phyloP scores from a whole-genome alignment of 2,113 vertebrate species.

The Erythrolamprus reginae region DNA sequence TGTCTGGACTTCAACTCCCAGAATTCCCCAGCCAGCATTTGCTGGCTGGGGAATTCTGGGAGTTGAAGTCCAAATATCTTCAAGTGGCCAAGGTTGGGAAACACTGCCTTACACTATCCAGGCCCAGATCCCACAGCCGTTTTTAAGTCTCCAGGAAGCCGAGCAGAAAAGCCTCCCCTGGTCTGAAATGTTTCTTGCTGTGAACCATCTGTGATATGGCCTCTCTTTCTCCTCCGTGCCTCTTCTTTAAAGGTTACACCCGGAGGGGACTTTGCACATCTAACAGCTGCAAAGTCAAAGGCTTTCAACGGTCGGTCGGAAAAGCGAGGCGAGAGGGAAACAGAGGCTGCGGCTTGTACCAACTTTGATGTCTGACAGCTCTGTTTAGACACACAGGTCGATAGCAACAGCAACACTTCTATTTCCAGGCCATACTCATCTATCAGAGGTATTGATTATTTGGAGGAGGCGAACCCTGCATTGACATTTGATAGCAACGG shows the following conservation, averaged over 20 bases:
- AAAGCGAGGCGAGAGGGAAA: neutral
- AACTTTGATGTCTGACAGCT: slow-evolving; percentile 36
- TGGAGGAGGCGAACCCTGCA: slow-evolving; percentile 24
- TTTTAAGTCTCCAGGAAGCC: neutral
- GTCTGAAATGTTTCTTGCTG: neutral
- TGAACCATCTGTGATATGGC: neutral
- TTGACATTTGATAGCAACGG: slow-evolving; percentile 43
- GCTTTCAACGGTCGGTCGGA: neutral
- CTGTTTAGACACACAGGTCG: slow-evolving; percentile 47
- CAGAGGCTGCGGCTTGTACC: neutral
- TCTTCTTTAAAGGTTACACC: neutral
- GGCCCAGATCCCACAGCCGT: too few relatives aligned
- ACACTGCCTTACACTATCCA: too few relatives aligned
- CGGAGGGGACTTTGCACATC: accelerated
- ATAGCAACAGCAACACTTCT: slow-evolving; percentile 47
- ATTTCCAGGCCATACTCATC: slow-evolving; percentile 43
- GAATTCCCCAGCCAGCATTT: too few relatives aligned
- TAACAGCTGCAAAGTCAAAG: accelerated
- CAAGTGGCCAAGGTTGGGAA: too few relatives aligned
- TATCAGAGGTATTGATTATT: slow-evolving; percentile 56
- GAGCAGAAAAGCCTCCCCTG: too few relatives aligned
- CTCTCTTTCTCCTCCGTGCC: neutral
- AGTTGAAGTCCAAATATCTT: too few relatives aligned
- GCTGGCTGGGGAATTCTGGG: too few relatives aligned
- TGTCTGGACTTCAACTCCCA: too few relatives aligned